Evolutionary conservation across 1,140 invertebrate genomes (phyloP).

Genomic region (Papilio machaon): DNA sequence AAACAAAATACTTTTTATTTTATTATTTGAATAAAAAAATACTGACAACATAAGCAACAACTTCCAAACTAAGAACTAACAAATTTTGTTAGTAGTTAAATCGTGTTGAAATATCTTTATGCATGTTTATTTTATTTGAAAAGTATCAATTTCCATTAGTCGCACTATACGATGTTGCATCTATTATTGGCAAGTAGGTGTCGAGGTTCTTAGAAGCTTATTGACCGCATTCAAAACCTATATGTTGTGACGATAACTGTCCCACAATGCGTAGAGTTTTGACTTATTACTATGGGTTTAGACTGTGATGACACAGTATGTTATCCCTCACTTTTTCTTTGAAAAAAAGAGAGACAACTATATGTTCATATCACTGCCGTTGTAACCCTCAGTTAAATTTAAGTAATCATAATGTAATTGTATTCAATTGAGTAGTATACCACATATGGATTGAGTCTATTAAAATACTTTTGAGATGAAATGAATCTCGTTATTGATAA

Average conservation of each 20-base stretch:
- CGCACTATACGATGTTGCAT: neutral
- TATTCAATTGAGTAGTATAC: constrained; percentile 12
- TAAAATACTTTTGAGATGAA: neutral
- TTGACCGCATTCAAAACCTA: constrained; percentile 7
- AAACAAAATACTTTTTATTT: too few species aligned
- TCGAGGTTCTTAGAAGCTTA: constrained; percentile 1
- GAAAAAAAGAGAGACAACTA: too few species aligned
- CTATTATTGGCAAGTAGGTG: constrained; percentile 25
- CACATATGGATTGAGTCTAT: neutral
- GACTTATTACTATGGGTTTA: neutral
- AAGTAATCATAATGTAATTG: neutral
- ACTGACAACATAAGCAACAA: too few species aligned
- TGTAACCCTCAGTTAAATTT: too few species aligned
- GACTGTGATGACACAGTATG: neutral
- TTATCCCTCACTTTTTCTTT: neutral
- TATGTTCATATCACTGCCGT: too few species aligned
- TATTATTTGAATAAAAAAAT: too few species aligned
- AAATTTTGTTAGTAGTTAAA: too few species aligned
- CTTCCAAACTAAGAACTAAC: too few species aligned
- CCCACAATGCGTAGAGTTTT: constrained; percentile 20
- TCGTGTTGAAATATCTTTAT: neutral
- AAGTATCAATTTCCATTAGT: neutral
- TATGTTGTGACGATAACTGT: constrained; percentile 30
- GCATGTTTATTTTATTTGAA: neutral
- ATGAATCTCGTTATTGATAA: neutral